Evolutionary conservation across 2,113 vertebrate species (phyloP), one percentile per base, ranked within the genome.

Genomic region (Cyprinodon tularosa): DNA sequence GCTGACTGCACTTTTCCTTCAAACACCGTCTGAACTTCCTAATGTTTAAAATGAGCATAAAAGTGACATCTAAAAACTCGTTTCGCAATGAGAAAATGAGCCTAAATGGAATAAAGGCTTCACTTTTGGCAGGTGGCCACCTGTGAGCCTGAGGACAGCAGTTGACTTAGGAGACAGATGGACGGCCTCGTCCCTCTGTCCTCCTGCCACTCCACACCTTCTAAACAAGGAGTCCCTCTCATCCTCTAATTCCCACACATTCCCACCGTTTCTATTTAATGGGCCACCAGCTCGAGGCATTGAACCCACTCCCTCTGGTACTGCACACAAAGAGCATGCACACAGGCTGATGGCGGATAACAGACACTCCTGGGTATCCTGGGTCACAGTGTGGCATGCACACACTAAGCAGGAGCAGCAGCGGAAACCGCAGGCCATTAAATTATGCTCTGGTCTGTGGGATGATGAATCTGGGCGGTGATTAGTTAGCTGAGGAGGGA

Each of bases 401-500:
- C 62, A 15, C 36, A 65, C 44, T 44, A 75, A 69, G 62, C 62
- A 29, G 38, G 66, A 71, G 79, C 62, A 73, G 62, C 57, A 44
- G 61, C 37, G 50, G 70, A 77, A 80, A 80, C 71, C 70, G 60
- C 80, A 74, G 72, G 76, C 66, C 61, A 61, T 83, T 80, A 87
- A 90, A 90, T 84, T 63, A 88, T 84, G 78, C 84, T 84, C 77
- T 62, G 64, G 84, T 85, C 76, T 76, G 78, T 44, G 22, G 73
- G 85, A 90, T 93, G 93, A 93, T 91, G 86, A 86, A 92, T 92
- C 76, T 88, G 80, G 77, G 72, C 42, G 71, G 80, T 87, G 87
- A 91, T 90, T 91, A 90, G 90, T 88, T 88, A 85, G 85, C 63
- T 29, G 76, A 89, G 77, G 77, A 81, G 79, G 84, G 90, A 84